Base-by-base conservation (phyloP, 2,888 invertebrate species). In the Standfussiana lucernea region DNA sequence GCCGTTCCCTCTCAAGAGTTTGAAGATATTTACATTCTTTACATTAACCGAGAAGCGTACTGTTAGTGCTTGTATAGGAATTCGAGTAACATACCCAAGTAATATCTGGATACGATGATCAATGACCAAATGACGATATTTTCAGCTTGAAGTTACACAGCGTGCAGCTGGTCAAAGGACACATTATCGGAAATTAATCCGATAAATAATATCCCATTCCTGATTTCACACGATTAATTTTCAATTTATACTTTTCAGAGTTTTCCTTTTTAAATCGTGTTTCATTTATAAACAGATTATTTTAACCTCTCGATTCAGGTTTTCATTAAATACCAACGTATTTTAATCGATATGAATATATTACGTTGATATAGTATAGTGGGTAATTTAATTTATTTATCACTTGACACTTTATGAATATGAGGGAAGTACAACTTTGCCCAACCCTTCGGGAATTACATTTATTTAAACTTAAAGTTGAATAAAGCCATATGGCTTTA, bases 161-260 rank as follows among this genome's bases (percentile, higher is more conserved):
- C n/a, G n/a, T n/a, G n/a, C 53, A 21, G 21, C n/a, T n/a, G 24
- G 32, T 37, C 42, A 71, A 78, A 78, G 13, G 24, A 59, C 35
- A 59, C 28, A 71, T 66, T 71, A 71, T n/a, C 42, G 11, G 28
- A 42, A 72, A 79, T 79, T 35, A 79, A 66, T 66, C 35, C 28
- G 50, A 59, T 71, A 32, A 35, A 59, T 28, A 66, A 59, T 35
- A 18, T n/a, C n/a, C 15, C 61, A 21, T 45, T 37, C 10, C 32
- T 45, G 79, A 72, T 79, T 50, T 67, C 32, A n/a, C 61, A 62
- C 45, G 64, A 13, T 56, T 59, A 13, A 71, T 35, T 78, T 78
- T 42, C 35, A 78, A 78, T 78, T 40, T 56, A 35, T 62, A 18
- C 66, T 15, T 64, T 72, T 50, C 37, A 28, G 37, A 65, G 24